Percentiles rank a stretch among this genome's conserved stretches.
These are phyloP conservation scores for Agonopterix alstromeriana DNA, from an alignment of 2,888 invertebrate species.

Conservation along the genomic window DNA sequence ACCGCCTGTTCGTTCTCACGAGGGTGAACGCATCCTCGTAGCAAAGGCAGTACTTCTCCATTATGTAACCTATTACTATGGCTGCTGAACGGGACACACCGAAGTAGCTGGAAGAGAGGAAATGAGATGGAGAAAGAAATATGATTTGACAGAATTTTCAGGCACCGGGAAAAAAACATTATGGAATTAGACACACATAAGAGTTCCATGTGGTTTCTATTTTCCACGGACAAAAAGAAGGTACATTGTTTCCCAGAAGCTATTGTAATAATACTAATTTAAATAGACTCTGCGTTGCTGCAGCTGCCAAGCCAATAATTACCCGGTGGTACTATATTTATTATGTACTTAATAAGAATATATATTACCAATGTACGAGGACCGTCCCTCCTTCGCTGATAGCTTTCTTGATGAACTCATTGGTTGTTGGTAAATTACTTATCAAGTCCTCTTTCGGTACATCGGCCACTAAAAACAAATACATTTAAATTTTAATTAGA, in stretches of 20 bases:
- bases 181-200: too few species aligned
- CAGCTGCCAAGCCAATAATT: too few species aligned
- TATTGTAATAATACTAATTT: too few species aligned
- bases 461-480: constrained; percentile 82
- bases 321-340: too few species aligned
- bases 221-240: too few species aligned
- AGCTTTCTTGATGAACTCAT: constrained; percentile 84
- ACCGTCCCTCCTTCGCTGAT: constrained; percentile 78
- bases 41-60: constrained; percentile 88
- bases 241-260: too few species aligned
- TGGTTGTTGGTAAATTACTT: constrained; percentile 85
- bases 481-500: not conserved
- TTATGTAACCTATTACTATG: constrained; percentile 89
- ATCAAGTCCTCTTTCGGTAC: constrained; percentile 91
- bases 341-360: not conserved
- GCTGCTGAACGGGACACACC: constrained; percentile 95
- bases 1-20: constrained; percentile 83
- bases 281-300: too few species aligned
- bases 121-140: not conserved
- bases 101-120: constrained; percentile 79
- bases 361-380: constrained; percentile 88
- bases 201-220: too few species aligned
- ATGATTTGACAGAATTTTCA: too few species aligned
- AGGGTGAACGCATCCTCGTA: constrained; percentile 82
- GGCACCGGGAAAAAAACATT: too few species aligned